A percentile compares a stretch with the other conserved stretches of the same genome.
These are phyloP conservation scores for Sebastes alutus DNA, from an alignment of 2,797 vertebrate species.

Conservation along the genomic window DNA sequence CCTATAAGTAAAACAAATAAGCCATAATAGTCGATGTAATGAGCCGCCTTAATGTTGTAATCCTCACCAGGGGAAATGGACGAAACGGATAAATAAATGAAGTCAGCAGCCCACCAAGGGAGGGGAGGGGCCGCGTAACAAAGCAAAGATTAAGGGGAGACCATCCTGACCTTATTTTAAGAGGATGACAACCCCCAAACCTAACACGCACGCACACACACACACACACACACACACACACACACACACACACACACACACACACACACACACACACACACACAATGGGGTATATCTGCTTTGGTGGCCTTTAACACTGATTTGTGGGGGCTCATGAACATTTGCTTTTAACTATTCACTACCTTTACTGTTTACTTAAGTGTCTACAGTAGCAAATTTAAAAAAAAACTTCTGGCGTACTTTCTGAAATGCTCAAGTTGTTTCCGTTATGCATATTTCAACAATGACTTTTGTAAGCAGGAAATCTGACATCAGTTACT, in stretches of 20 bases:
- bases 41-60: constrained; percentile 30
- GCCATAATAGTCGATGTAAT: background rate
- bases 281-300: background rate
- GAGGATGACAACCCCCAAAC: constrained; percentile 2
- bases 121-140: constrained; percentile 24
- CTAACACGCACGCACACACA: background rate
- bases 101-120: constrained; percentile 19
- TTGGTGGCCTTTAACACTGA: constrained; percentile 13
- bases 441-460: background rate
- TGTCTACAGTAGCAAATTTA: constrained; percentile 9
- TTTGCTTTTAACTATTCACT: background rate
- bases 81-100: constrained; percentile 45
- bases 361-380: background rate
- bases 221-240: background rate
- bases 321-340: background rate
- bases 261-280: background rate
- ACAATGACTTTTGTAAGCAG: background rate
- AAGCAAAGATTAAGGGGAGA: constrained; percentile 61
- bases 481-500: background rate
- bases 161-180: constrained; percentile 65
- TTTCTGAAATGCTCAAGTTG: background rate
- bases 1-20: background rate
- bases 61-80: constrained; percentile 24
- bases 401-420: background rate
- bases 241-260: background rate